Evolutionary conservation across 2,888 invertebrate species (phyloP), one percentile per base, ranked within the genome.

Genomic region (Ectropis crepuscularia): DNA sequence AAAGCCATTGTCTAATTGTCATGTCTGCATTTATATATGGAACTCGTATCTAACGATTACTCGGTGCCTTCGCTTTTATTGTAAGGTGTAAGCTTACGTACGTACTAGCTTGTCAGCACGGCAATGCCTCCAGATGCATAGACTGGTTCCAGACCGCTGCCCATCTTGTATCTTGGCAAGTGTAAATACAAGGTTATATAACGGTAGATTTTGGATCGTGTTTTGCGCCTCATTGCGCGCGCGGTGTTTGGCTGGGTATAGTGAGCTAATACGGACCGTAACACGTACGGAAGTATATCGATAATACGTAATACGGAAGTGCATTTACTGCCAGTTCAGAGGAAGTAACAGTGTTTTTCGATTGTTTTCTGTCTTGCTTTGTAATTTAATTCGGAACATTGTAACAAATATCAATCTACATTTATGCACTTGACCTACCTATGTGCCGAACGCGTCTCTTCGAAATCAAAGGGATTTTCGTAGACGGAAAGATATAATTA

Each of bases 111-210:
- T 42, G 8, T 28, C 6, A 16, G 51, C 51, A 51, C 6, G 38
- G 50, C 39, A 38, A 9, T 12, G 38, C 39, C 39, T 2, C 12
- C 7, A 38, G 6, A 48, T 36, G 48, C 36, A n/a, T 16, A 28
- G 39, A 9, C 12, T 7, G 7, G 12, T 38, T 9, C 39, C 50
- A 50, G 50, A 63, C 54, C 47, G 36, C 43, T 42, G 54, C 41
- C 55, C 43, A 42, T n/a, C 37, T 6, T n/a, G n/a, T n/a, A n/a
- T 8, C 6, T 9, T 6, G 69, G 72, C 77, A 70, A 77, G 75
- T 88, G 89, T 90, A 89, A 88, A 89, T 89, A 89, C 81, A 82
- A 77, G 83, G 74, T 83, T 85, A 83, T 84, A 78, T 85, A 82
- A 80, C 74, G 72, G 77, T 80, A 80, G 73, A 80, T 85, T 85